Conservation (phyloP, 2,797 vertebrate genomes). For the Mus spretus region DNA sequence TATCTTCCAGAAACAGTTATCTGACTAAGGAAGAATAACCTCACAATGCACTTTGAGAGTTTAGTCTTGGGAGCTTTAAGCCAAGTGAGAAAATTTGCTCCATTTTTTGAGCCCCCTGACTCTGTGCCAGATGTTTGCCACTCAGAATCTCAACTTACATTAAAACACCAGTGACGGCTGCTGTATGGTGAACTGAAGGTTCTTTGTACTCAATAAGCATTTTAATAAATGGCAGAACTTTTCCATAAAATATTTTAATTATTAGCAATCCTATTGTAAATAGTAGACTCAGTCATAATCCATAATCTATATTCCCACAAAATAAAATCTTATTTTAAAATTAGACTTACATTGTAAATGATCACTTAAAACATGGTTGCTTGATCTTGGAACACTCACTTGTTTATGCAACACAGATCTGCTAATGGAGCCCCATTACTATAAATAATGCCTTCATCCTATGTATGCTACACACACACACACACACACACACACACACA, state of each 20-base stretch:
- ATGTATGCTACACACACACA: background rate
- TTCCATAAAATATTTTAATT: constrained; percentile 21
- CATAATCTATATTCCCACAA: constrained; percentile 1
- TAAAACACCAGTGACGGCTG: background rate
- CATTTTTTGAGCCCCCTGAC: background rate
- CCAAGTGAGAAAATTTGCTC: background rate
- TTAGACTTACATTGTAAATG: background rate
- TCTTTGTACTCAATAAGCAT: background rate
- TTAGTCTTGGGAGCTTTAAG: background rate
- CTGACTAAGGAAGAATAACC: background rate
- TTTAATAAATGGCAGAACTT: constrained; percentile 41
- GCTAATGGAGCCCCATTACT: background rate
- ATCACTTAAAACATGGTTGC: background rate
- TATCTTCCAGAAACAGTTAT: constrained; percentile 8
- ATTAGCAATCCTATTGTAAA: constrained; percentile 8
- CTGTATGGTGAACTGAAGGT: background rate
- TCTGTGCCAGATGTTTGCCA: background rate
- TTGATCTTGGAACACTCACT: background rate
- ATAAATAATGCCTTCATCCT: background rate
- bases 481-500: too few relatives aligned
- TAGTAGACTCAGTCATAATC: constrained; percentile 22
- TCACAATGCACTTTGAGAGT: background rate
- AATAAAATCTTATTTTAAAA: constrained; percentile 31
- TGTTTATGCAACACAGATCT: background rate
- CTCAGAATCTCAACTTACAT: constrained; percentile 6